Percentiles rank a stretch among this genome's conserved stretches.
Evolutionary conservation across 2,888 invertebrate species (phyloP).

Genomic region (Sinohyriopsis cumingii): DNA sequence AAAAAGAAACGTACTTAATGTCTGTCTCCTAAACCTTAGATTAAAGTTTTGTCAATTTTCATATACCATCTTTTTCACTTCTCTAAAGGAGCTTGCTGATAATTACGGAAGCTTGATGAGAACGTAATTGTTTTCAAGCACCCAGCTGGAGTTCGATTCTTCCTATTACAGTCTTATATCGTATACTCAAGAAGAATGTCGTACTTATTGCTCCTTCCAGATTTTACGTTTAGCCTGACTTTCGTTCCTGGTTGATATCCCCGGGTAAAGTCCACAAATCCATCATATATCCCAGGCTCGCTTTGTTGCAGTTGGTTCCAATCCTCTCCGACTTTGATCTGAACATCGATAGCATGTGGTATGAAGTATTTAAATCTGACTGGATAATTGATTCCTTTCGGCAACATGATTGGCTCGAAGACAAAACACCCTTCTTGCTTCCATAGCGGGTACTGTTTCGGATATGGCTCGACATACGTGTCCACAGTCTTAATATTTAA

Average conservation of each 20-base stretch:
- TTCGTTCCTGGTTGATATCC: conserved; percentile 51
- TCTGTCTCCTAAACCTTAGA: no score
- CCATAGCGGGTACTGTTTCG: conserved; percentile 62
- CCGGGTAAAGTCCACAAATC: conserved; percentile 50
- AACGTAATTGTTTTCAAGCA: no score
- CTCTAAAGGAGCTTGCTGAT: no score
- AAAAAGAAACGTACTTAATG: no score
- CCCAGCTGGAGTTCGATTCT: no score
- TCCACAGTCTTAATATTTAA: conserved; percentile 41
- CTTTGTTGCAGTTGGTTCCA: conserved; percentile 55
- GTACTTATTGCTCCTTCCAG: conserved; percentile 50
- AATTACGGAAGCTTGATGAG: no score
- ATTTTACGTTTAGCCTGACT: conserved; percentile 60
- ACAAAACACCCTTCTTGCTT: conserved; percentile 59
- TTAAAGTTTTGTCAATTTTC: no score
- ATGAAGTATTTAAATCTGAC: conserved; percentile 52
- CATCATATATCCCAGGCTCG: conserved; percentile 52
- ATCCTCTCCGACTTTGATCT: conserved; percentile 57
- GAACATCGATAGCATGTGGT: conserved; percentile 55
- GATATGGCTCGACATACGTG: conserved; percentile 48
- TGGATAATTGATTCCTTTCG: conserved; percentile 43
- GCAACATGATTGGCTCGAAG: conserved; percentile 54
- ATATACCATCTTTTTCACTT: no score
- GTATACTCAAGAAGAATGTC: conserved; percentile 60
- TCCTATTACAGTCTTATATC: conserved; percentile 20